Evolutionary conservation across 2,797 vertebrate genomes (phyloP).

Genomic region (Gambelia wislizenii): DNA sequence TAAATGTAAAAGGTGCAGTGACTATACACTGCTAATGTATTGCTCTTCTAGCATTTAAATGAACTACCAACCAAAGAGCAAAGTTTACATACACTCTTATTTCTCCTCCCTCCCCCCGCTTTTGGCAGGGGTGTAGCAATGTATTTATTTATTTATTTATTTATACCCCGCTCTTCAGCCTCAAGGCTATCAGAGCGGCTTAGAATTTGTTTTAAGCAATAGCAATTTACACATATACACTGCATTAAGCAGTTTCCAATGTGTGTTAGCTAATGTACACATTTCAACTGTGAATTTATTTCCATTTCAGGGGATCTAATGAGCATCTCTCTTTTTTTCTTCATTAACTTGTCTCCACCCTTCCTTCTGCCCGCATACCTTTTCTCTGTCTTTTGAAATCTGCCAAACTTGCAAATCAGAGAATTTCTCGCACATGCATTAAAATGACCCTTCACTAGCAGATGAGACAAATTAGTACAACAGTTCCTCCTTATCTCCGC

Average conservation of each 20-base stretch:
- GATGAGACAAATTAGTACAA: slow-evolving; percentile 52
- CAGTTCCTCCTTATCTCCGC: slow-evolving; percentile 45
- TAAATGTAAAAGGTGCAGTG: slow-evolving; percentile 27
- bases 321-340: neutral
- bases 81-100: slow-evolving; percentile 51
- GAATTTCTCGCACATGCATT: neutral
- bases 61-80: slow-evolving; percentile 49
- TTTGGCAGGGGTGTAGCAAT: slow-evolving; percentile 48
- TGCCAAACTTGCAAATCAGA: slow-evolving; percentile 38
- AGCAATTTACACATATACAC: no score
- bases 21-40: slow-evolving; percentile 5
- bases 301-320: slow-evolving; percentile 33
- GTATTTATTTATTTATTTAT: no score
- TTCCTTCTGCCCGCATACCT: neutral
- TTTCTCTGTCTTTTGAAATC: slow-evolving; percentile 55
- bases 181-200: no score
- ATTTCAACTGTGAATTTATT: slow-evolving; percentile 55
- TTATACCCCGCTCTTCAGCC: no score
- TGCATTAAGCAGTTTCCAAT: no score
- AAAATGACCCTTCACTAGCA: slow-evolving; percentile 25
- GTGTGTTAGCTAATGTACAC: no score
- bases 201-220: no score
- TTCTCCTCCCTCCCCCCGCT: neutral
- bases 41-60: slow-evolving; percentile 58
- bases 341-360: slow-evolving; percentile 26